A percentile compares a stretch with the other conserved stretches of the same genome.
Evolutionary conservation across 2,888 invertebrate genomes (phyloP).

Genomic region (Dasypogon diadema): DNA sequence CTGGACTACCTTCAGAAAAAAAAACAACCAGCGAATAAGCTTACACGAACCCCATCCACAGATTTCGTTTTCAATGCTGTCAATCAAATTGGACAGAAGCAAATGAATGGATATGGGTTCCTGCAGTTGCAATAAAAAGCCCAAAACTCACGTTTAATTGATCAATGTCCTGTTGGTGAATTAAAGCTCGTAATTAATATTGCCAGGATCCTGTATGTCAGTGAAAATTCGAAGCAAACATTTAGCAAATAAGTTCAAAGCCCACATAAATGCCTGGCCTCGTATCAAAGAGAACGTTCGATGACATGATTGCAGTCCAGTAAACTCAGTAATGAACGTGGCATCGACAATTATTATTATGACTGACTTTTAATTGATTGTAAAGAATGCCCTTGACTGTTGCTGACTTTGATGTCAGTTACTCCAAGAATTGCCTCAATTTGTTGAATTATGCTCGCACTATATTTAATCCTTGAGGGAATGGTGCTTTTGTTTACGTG

Average conservation of each 20-base stretch:
- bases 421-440: too few relatives aligned
- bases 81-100: slow-evolving; percentile 40
- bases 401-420: too few relatives aligned
- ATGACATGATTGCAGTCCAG: neutral
- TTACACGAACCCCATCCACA: slow-evolving; percentile 6
- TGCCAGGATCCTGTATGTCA: neutral
- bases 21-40: slow-evolving; percentile 29
- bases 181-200: slow-evolving; percentile 23
- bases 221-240: too few relatives aligned
- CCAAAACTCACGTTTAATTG: slow-evolving; percentile 20
- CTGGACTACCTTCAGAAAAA: neutral
- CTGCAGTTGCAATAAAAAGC: slow-evolving; percentile 18
- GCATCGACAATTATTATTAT: too few relatives aligned
- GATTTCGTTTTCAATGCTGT: slow-evolving; percentile 33
- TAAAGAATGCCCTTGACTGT: too few relatives aligned
- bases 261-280: neutral
- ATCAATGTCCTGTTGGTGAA: neutral
- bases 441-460: too few relatives aligned
- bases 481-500: too few relatives aligned
- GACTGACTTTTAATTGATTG: too few relatives aligned
- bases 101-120: slow-evolving; percentile 27
- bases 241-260: neutral
- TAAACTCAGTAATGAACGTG: too few relatives aligned
- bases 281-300: neutral
- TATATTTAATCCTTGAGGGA: too few relatives aligned